phyloP scores from a whole-genome alignment of 1,140 invertebrate genomes.

The Leptinotarsa lineolata region DNA sequence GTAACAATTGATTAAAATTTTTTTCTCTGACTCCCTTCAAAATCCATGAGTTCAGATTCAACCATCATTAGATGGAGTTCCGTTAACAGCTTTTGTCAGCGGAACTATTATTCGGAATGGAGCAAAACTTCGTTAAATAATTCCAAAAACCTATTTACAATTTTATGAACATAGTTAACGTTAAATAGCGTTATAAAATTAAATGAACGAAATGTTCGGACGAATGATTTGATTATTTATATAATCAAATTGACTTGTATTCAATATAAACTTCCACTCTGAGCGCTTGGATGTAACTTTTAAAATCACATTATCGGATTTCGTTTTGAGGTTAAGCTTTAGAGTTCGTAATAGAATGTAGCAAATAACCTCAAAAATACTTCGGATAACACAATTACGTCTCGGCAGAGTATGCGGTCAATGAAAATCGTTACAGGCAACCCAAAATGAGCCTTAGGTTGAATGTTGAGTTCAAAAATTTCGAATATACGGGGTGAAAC shows the following conservation, averaged over 20 bases:
- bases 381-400: background rate
- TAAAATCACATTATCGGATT: constrained; percentile 6
- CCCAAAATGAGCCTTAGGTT: no score
- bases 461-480: no score
- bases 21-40: no score
- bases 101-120: no score
- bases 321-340: background rate
- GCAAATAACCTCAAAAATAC: constrained; percentile 6
- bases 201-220: constrained; percentile 13
- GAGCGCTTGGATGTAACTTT: constrained; percentile 10
- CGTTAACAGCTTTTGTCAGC: no score
- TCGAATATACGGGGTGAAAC: no score
- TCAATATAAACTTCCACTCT: constrained; percentile 19
- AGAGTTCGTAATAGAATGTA: constrained; percentile 1
- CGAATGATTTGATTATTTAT: constrained; percentile 9
- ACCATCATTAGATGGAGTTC: no score
- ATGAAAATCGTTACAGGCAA: background rate
- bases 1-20: no score
- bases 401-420: background rate
- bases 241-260: constrained; percentile 20
- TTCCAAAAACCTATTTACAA: constrained; percentile 1
- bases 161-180: constrained; percentile 1
- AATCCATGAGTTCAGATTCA: no score
- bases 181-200: background rate
- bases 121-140: background rate